These are phyloP conservation scores for Himalopsyche phryganea DNA, from an alignment of 1,140 invertebrate species.

Conservation along the genomic window DNA sequence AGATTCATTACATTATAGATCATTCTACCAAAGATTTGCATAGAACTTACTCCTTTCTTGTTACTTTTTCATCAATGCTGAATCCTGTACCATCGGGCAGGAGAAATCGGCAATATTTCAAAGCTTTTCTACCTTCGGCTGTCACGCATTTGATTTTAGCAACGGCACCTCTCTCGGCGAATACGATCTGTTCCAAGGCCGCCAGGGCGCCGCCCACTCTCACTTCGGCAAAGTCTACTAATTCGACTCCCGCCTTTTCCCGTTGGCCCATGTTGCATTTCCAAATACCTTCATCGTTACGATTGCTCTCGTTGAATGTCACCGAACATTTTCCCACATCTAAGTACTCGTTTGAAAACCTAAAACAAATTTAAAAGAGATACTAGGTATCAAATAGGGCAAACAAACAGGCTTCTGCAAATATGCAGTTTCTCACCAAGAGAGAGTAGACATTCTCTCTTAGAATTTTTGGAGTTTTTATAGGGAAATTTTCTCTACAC, in stretches of 20 bases:
- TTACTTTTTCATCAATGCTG: slow-evolving; percentile 23
- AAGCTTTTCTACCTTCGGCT: slow-evolving; percentile 38
- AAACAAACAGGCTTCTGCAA: too few relatives aligned
- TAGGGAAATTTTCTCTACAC: too few relatives aligned
- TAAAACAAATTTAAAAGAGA: slow-evolving; percentile 1
- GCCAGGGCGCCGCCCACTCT: slow-evolving; percentile 43
- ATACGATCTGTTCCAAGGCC: slow-evolving; percentile 37
- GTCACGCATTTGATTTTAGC: slow-evolving; percentile 42
- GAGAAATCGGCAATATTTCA: slow-evolving; percentile 44
- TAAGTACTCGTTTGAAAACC: slow-evolving; percentile 43
- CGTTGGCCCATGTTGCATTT: slow-evolving; percentile 46
- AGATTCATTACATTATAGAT: too few relatives aligned
- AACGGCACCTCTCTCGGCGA: slow-evolving; percentile 29
- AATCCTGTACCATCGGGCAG: slow-evolving; percentile 19
- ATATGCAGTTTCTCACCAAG: too few relatives aligned
- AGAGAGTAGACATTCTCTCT: too few relatives aligned
- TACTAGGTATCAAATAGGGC: too few relatives aligned
- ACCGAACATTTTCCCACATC: slow-evolving; percentile 45
- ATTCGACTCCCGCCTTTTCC: slow-evolving; percentile 38
- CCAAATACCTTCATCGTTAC: slow-evolving; percentile 42
- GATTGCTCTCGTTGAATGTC: slow-evolving; percentile 37
- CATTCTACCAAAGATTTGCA: too few relatives aligned
- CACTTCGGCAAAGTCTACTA: slow-evolving; percentile 37
- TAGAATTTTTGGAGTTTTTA: too few relatives aligned
- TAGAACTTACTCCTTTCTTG: slow-evolving; percentile 21